A percentile compares a stretch with the other conserved stretches of the same genome.
These are phyloP conservation scores for Pomacea maculata DNA, from an alignment of 1,140 invertebrate species.

Conservation along the genomic window DNA sequence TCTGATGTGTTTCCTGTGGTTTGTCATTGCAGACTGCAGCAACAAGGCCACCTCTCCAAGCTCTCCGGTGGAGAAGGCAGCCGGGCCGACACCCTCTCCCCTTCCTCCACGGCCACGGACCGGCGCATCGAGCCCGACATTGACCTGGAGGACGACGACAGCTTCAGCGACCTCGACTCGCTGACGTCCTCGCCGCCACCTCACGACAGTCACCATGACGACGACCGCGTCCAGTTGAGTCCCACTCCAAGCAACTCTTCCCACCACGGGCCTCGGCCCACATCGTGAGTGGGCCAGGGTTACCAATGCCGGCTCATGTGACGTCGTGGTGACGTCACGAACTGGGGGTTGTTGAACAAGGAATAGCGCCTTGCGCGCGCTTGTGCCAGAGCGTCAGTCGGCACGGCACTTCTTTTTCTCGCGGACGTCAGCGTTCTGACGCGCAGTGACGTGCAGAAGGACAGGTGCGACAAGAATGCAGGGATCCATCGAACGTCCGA, in stretches of 20 bases:
- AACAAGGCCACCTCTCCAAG: constrained; percentile 16
- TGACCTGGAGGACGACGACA: constrained; percentile 13
- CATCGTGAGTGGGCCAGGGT: neutral
- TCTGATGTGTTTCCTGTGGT: too few species aligned
- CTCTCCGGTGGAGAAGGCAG: constrained; percentile 2
- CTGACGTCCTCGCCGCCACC: constrained; percentile 10
- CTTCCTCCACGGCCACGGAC: constrained; percentile 10
- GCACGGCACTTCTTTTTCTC: too few species aligned
- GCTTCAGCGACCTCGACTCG: constrained; percentile 15
- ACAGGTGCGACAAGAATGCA: too few species aligned
- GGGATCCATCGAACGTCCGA: too few species aligned
- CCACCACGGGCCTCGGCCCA: neutral
- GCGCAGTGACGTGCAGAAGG: too few species aligned
- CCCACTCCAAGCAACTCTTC: neutral
- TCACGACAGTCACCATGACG: constrained; percentile 3
- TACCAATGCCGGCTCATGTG: too few species aligned
- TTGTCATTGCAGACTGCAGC: constrained; percentile 18
- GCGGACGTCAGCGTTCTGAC: too few species aligned
- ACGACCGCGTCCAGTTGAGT: neutral
- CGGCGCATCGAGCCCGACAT: constrained; percentile 16
- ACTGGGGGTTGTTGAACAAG: too few species aligned
- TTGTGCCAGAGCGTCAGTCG: too few species aligned
- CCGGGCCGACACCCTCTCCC: constrained; percentile 20
- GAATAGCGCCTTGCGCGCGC: too few species aligned
- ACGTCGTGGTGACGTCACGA: too few species aligned